Evolutionary conservation across 2,797 vertebrate species (phyloP).

Genomic region (Liasis olivaceus): DNA sequence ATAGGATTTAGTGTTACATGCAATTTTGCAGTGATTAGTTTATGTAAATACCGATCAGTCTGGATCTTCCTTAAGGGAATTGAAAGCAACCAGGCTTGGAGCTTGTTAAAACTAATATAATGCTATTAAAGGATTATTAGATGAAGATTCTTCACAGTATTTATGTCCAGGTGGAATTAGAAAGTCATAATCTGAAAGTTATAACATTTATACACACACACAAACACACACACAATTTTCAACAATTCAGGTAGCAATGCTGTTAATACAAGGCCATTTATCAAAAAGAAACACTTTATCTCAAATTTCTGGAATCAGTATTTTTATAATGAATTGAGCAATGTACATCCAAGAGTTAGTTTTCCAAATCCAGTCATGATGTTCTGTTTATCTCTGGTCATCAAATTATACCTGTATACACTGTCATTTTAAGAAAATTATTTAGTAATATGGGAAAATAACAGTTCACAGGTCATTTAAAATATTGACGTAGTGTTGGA

Average conservation of each 20-base stretch:
- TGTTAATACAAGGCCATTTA: not conserved
- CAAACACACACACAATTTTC: not conserved
- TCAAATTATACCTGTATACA: not conserved
- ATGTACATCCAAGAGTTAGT: slow-evolving; percentile 1
- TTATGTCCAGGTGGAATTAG: not conserved
- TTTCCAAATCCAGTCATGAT: not conserved
- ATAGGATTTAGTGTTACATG: not conserved
- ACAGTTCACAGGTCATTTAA: not conserved
- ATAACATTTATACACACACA: not conserved
- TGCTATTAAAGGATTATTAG: not conserved
- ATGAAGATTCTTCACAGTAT: not conserved
- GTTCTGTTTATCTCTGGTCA: not conserved
- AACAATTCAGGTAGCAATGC: not conserved
- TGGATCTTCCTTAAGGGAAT: not conserved
- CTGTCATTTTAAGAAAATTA: not conserved
- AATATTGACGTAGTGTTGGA: not conserved
- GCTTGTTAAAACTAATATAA: not conserved
- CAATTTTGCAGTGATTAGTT: too few relatives aligned
- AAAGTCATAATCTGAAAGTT: not conserved
- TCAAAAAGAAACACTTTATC: not conserved
- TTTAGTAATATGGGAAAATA: not conserved
- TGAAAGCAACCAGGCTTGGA: not conserved
- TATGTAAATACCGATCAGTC: not conserved
- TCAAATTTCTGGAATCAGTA: not conserved
- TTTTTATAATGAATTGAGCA: not conserved